Evolutionary conservation across 2,113 vertebrate species (phyloP).

Genomic region (Phoxinus phoxinus): DNA sequence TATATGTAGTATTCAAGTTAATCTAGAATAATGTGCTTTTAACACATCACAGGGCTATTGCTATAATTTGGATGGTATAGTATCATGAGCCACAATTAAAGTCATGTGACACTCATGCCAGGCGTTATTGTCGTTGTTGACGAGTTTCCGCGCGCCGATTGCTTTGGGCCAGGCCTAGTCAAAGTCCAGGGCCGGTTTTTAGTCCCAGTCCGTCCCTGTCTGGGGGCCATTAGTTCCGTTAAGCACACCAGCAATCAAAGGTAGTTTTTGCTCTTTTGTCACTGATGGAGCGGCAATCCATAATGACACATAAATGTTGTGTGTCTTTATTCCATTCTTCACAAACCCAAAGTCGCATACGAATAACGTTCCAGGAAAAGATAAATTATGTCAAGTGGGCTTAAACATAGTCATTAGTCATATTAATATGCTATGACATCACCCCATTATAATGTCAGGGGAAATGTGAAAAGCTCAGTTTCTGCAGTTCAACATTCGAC

Average conservation of each 20-base stretch:
- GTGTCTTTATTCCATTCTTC: constrained; percentile 30
- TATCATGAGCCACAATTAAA: no score
- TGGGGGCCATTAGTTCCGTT: constrained; percentile 56
- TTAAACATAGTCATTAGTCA: constrained; percentile 22
- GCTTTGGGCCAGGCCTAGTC: no score
- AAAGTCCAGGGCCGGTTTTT: no score
- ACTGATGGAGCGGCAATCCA: constrained; percentile 49
- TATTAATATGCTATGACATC: constrained; percentile 26
- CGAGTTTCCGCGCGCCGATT: no score
- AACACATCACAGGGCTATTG: no score
- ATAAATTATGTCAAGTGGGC: constrained; percentile 27
- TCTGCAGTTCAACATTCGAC: not conserved
- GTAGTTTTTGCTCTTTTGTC: constrained; percentile 47
- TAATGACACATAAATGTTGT: constrained; percentile 36
- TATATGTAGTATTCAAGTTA: no score
- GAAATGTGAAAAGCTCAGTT: constrained; percentile 3
- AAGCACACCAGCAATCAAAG: constrained; percentile 49
- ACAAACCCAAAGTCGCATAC: constrained; percentile 13
- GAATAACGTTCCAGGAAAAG: constrained; percentile 8
- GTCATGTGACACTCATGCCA: no score
- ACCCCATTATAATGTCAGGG: constrained; percentile 5
- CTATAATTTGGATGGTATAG: no score
- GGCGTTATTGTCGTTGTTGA: no score
- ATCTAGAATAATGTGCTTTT: no score
- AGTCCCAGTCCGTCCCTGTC: no score